phyloP scores from a whole-genome alignment of 1,140 invertebrate species.

The Tetraneura akinire region DNA sequence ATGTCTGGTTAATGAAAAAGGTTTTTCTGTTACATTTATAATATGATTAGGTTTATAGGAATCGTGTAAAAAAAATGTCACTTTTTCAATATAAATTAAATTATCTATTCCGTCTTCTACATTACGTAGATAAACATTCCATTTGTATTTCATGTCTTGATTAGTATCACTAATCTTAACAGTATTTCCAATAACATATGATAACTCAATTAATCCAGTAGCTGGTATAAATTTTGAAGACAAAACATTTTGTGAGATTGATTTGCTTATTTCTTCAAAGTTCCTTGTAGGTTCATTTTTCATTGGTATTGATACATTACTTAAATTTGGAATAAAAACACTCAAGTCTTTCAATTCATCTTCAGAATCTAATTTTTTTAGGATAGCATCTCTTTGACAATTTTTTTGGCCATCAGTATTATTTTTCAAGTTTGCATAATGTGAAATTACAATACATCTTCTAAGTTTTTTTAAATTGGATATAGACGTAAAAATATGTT shows the following conservation, averaged over 20 bases:
- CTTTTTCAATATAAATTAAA: constrained; percentile 40
- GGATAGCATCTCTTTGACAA: constrained; percentile 19
- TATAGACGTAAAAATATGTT: constrained; percentile 20
- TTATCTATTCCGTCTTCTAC: constrained; percentile 22
- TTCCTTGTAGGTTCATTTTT: neutral
- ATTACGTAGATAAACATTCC: constrained; percentile 52
- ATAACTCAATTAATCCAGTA: constrained; percentile 16
- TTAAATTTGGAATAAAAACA: constrained; percentile 21
- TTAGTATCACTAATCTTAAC: constrained; percentile 37
- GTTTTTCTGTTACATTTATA: constrained; percentile 35
- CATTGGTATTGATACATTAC: neutral
- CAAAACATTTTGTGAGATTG: neutral
- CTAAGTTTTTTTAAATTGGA: constrained; percentile 26
- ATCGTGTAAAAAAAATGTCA: constrained; percentile 49
- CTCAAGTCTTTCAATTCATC: constrained; percentile 39
- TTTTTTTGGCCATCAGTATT: constrained; percentile 35
- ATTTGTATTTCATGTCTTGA: constrained; percentile 48
- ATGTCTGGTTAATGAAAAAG: constrained; percentile 50
- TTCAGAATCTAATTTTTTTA: constrained; percentile 27
- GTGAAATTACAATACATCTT: constrained; percentile 32
- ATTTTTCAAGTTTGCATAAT: constrained; percentile 45
- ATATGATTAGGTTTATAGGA: constrained; percentile 50
- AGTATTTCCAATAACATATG: constrained; percentile 35
- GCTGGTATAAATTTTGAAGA: neutral
- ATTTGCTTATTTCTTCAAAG: constrained; percentile 11